Conservation (phyloP, 2,888 invertebrate genomes). For the Furcula furcula region DNA sequence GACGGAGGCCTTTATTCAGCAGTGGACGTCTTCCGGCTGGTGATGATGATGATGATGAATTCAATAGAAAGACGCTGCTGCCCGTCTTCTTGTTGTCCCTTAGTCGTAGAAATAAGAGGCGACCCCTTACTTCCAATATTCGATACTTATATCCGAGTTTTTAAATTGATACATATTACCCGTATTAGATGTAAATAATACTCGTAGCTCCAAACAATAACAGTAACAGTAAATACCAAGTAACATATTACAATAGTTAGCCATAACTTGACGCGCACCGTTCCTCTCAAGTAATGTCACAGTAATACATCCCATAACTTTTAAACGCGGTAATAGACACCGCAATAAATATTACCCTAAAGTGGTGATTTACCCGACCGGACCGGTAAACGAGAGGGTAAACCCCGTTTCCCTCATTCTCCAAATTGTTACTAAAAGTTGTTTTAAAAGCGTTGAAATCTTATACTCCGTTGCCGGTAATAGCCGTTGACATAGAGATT, state of each 20-base stretch:
- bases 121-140: no score
- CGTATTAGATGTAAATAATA: no score
- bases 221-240: no score
- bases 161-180: no score
- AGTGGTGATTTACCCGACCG: constrained; percentile 57
- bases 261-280: constrained; percentile 6
- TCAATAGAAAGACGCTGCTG: no score
- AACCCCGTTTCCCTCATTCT: constrained; percentile 43
- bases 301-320: constrained; percentile 53
- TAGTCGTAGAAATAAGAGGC: no score
- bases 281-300: constrained; percentile 46
- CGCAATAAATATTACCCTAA: constrained; percentile 55
- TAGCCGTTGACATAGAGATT: constrained; percentile 48
- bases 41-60: no score
- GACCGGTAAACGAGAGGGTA: constrained; percentile 35
- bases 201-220: no score
- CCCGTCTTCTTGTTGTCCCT: no score
- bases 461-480: constrained; percentile 34
- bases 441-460: constrained; percentile 48
- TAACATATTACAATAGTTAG: constrained; percentile 15
- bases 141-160: no score
- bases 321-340: constrained; percentile 54
- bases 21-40: no score
- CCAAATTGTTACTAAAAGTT: constrained; percentile 42
- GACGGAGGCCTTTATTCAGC: no score